Evolutionary conservation across 1,140 invertebrate species (phyloP).

Genomic region (Drosophila grimshawi): DNA sequence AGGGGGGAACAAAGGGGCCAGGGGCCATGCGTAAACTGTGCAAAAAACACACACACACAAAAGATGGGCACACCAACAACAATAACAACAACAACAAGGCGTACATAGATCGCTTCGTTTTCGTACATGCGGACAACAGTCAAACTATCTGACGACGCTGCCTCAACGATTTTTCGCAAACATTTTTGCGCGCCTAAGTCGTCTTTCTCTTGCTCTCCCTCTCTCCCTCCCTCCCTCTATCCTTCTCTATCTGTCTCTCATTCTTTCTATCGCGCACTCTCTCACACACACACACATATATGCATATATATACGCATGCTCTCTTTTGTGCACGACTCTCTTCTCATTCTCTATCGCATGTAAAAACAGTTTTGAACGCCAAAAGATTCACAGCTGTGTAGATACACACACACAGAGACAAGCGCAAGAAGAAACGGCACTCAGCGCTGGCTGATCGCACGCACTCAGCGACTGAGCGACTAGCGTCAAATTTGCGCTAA

Average conservation of each 20-base stretch:
- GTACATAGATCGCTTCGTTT: slow-evolving; percentile 17
- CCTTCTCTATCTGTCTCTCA: background rate
- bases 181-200: slow-evolving; percentile 44
- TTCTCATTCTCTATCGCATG: slow-evolving; percentile 1
- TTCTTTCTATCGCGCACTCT: slow-evolving; percentile 3
- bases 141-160: slow-evolving; percentile 30
- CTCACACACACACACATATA: background rate
- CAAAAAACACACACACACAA: slow-evolving; percentile 63
- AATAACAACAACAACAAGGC: background rate
- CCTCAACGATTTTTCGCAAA: slow-evolving; percentile 21
- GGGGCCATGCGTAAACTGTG: slow-evolving; percentile 58
- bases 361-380: background rate
- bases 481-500: slow-evolving; percentile 79
- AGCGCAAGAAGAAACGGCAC: background rate
- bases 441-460: slow-evolving; percentile 69
- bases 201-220: slow-evolving; percentile 5
- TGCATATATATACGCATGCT: background rate
- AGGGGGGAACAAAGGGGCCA: slow-evolving; percentile 9
- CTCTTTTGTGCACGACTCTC: slow-evolving; percentile 1
- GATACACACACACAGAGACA: slow-evolving; percentile 51
- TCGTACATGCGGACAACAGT: background rate
- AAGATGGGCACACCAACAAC: slow-evolving; percentile 34
- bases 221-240: background rate
- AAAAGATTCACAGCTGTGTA: slow-evolving; percentile 26
- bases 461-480: slow-evolving; percentile 57